Evolutionary conservation across 2,888 invertebrate genomes (phyloP), one percentile per base, ranked within the genome.

Genomic region (Halictus ligatus): DNA sequence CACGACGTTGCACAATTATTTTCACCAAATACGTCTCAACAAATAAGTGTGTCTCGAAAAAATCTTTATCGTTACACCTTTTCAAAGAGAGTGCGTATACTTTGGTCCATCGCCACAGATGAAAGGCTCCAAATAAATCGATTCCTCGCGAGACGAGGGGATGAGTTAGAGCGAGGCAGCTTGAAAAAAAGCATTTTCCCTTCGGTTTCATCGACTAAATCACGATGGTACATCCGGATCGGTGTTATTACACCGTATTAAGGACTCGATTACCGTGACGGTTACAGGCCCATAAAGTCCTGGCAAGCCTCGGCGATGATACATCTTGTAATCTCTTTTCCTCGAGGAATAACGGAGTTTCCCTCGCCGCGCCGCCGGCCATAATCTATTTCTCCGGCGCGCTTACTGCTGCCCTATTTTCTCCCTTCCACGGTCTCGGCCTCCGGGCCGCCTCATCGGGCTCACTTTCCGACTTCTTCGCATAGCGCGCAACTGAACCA

Each of bases 281-380:
- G 80, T 80, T 78, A 84, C 79, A 88, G 13, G 35, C 50, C 71
- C 76, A 78, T 78, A 80, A 74, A 80, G 73, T 69, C 58, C 60
- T 50, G 71, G 79, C 84, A 83, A 86, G 88, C 84, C 75, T 67
- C 72, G n/a, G 81, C 82, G 74, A 88, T 77, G 84, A 85, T 85
- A 89, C 87, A 87, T 81, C 85, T 83, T 83, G 87, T 85, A 87
- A 89, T 89, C 89, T 89, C 83, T 87, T 87, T 87, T 80, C 79
- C 86, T 71, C 79, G 69, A 72, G 75, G 78, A 79, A 84, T 73
- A 80, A 84, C 80, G 46, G 80, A 77, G 78, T 75, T 76, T 75
- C 60, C 48, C 75, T 71, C 69, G 15, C 80, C 21, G 80, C 50
- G 58, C 77, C 81, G 40, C 75, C n/a, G 75, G 81, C 67, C 64